Base-by-base conservation (phyloP, 2,113 vertebrate species). In the Piaya cayana region DNA sequence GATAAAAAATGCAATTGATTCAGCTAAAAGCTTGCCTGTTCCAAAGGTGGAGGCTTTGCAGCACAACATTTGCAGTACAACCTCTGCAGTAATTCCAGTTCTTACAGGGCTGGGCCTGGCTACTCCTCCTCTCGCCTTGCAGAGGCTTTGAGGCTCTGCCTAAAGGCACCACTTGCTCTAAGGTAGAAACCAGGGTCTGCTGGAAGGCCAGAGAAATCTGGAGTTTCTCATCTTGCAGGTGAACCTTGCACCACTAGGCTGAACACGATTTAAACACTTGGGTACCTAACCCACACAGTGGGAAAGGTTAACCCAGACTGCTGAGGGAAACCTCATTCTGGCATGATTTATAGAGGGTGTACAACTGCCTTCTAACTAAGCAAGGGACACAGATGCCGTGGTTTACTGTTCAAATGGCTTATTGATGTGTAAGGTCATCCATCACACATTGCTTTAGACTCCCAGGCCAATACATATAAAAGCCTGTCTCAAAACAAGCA, bases 391-490 rank as follows among this genome's bases (percentile, higher is more conserved):
- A 96, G 93, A 80, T 96, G 94, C 77, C 30, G 7, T 8, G 39
- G 81, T 22, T 91, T 93, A n/a, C 78, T 78, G 64, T 67, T 93
- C 88, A 88, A 83, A 43, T 26, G 72, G 69, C 30, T 90, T 64
- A 58, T 62, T 4, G 21, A 74, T 71, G n/a, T 62, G 76, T 29
- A 83, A 88, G 92, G 76, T 80, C 92, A 83, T 96, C 43, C 79
- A 79, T 90, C 94, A 88, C 37, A 20, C n/a, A 17, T 49, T 53
- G 92, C 84, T 87, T 59, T 65, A 52, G 52, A 25, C 55, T 94
- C 72, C 39, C 67, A 72, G 67, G 72, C 80, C 93, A 92, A 27
- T 62, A 27, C 7, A 2, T 26, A 59, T 69, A 87, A 96, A 94
- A 90, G 63, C 36, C 45, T 43, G 63, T 58, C 69, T 85, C 72